A percentile compares a stretch with the other conserved stretches of the same genome.
phyloP scores from a whole-genome alignment of 2,888 invertebrate genomes.

The Trachelus stipa region DNA sequence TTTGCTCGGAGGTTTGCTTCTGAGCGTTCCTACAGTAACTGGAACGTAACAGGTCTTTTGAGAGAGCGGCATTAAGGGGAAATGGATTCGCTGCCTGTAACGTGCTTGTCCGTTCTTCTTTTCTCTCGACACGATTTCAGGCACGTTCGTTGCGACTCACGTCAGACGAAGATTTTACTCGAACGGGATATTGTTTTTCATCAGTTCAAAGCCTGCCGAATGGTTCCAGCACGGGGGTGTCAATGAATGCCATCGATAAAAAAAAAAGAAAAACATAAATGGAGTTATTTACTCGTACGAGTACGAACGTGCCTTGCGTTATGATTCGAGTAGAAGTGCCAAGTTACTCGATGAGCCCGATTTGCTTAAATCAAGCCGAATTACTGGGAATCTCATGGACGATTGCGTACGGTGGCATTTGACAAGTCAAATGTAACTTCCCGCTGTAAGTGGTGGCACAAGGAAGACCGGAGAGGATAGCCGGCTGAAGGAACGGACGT shows the following conservation, averaged over 20 bases:
- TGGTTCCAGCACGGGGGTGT: background rate
- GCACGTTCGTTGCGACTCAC: background rate
- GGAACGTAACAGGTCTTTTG: slow-evolving; percentile 59
- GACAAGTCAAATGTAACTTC: background rate
- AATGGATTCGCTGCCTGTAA: slow-evolving; percentile 20
- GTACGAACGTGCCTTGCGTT: background rate
- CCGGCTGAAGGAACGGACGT: slow-evolving; percentile 18
- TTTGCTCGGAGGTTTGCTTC: slow-evolving; percentile 49
- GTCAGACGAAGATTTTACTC: background rate
- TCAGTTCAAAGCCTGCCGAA: background rate
- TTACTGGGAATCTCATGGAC: background rate
- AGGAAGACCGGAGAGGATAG: background rate
- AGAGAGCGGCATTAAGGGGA: slow-evolving; percentile 34
- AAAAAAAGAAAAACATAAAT: background rate
- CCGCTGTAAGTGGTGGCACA: background rate
- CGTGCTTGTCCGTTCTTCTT: background rate
- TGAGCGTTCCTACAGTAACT: slow-evolving; percentile 53
- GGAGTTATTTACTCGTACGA: background rate
- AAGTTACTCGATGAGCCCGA: no score
- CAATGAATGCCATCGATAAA: background rate
- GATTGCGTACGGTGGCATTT: background rate
- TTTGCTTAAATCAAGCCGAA: no score
- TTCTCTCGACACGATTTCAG: background rate
- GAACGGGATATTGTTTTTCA: background rate
- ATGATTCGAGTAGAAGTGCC: background rate